Percentiles rank a stretch among this genome's conserved stretches.
These are phyloP conservation scores for Drosophila pseudotalamancana DNA, from an alignment of 2,888 invertebrate species.

Conservation along the genomic window DNA sequence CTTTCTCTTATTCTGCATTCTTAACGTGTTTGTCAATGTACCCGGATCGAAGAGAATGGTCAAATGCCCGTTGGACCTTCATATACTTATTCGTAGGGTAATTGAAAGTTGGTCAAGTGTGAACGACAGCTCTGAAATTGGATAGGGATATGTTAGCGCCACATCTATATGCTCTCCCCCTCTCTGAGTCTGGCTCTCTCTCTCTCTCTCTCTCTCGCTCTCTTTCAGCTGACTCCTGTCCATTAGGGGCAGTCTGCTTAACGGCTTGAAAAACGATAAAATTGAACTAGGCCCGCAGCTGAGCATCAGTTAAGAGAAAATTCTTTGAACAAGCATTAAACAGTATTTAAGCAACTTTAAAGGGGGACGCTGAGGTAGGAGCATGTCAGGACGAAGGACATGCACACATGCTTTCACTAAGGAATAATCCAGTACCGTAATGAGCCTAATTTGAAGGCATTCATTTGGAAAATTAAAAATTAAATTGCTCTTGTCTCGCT, in stretches of 20 bases:
- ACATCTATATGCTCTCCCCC: not conserved
- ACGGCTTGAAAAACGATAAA: constrained; percentile 71
- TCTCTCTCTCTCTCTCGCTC: not conserved
- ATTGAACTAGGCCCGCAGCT: constrained; percentile 46
- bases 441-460: constrained; percentile 77
- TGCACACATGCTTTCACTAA: constrained; percentile 31
- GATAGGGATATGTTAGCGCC: constrained; percentile 22
- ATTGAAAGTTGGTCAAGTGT: constrained; percentile 78
- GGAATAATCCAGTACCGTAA: constrained; percentile 62
- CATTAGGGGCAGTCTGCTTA: constrained; percentile 54
- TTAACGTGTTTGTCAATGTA: not conserved
- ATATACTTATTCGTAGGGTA: constrained; percentile 52
- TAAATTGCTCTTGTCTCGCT: constrained; percentile 76
- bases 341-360: constrained; percentile 50
- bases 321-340: constrained; percentile 7
- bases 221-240: not conserved
- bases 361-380: constrained; percentile 2
- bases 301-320: constrained; percentile 40
- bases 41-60: not conserved
- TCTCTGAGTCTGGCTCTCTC: too few species aligned
- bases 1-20: too few species aligned
- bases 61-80: not conserved
- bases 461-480: constrained; percentile 80
- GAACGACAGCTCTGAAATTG: constrained; percentile 41
- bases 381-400: constrained; percentile 3